Conservation (phyloP, 2,113 vertebrate genomes). For the Bucco capensis region DNA sequence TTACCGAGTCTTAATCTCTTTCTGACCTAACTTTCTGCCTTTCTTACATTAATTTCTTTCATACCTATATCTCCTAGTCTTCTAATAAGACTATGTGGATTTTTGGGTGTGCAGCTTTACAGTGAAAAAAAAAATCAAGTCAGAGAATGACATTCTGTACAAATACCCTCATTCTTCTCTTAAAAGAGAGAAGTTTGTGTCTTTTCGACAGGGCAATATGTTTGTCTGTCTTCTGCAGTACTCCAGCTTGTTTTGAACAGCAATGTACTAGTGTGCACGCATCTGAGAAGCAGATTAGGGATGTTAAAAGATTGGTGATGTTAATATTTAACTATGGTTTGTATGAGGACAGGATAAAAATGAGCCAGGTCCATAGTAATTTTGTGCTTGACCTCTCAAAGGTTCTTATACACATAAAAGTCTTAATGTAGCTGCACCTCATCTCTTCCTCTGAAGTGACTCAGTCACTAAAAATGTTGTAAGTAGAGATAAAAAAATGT, state of each 20-base stretch:
- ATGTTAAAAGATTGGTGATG: neutral
- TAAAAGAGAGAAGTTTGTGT: neutral
- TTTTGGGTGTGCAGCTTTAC: neutral
- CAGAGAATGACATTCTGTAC: neutral
- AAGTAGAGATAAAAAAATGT: neutral
- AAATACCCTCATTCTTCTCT: neutral
- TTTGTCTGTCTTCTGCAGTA: neutral
- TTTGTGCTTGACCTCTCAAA: neutral
- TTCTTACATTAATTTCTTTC: no score
- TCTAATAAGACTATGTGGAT: neutral
- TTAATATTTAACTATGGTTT: neutral
- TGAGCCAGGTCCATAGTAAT: neutral
- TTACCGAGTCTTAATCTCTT: neutral
- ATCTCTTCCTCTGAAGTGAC: neutral
- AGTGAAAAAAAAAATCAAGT: neutral
- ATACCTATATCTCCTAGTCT: neutral
- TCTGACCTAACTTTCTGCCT: no score
- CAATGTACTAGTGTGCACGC: rapidly evolving
- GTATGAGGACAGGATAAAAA: neutral
- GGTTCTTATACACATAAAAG: neutral
- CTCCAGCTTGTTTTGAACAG: neutral
- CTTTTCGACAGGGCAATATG: neutral
- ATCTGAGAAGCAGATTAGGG: neutral
- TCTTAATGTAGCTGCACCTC: neutral
- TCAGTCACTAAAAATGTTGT: neutral